Evolutionary conservation across 2,797 vertebrate genomes (phyloP).

Genomic region (Arctocebus calabarensis): DNA sequence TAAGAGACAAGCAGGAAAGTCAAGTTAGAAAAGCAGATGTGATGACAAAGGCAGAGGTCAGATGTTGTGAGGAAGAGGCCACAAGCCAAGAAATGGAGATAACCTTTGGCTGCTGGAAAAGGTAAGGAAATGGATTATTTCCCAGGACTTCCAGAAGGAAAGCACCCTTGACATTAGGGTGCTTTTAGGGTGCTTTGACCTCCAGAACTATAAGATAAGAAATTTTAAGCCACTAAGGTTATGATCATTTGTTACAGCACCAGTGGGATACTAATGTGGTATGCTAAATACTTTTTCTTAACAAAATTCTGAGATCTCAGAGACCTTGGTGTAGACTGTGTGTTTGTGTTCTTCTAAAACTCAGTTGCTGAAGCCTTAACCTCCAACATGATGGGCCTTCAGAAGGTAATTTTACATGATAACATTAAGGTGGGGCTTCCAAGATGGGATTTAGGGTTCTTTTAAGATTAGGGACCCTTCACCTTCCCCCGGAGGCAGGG

Average conservation of each 20-base stretch:
- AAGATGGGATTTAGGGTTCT: neutral
- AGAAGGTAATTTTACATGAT: neutral
- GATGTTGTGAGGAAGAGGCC: neutral
- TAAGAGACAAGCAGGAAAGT: neutral
- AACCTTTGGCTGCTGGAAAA: neutral
- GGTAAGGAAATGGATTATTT: neutral
- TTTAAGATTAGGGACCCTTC: neutral
- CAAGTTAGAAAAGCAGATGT: neutral
- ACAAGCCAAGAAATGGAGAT: neutral
- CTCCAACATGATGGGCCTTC: neutral
- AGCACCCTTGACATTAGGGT: neutral
- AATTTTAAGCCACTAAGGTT: neutral
- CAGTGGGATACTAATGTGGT: neutral
- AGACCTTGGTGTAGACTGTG: neutral
- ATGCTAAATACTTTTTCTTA: neutral
- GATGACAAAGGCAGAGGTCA: neutral
- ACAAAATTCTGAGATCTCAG: conserved; percentile 33
- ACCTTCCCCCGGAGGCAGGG: neutral
- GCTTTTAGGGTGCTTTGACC: no score
- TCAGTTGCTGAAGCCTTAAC: neutral
- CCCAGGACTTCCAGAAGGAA: neutral
- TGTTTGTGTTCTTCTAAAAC: neutral
- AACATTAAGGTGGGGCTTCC: no score
- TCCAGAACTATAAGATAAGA: neutral
- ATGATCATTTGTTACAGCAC: neutral